Conservation (phyloP, 2,888 invertebrate species). For the Arenicola marina region DNA sequence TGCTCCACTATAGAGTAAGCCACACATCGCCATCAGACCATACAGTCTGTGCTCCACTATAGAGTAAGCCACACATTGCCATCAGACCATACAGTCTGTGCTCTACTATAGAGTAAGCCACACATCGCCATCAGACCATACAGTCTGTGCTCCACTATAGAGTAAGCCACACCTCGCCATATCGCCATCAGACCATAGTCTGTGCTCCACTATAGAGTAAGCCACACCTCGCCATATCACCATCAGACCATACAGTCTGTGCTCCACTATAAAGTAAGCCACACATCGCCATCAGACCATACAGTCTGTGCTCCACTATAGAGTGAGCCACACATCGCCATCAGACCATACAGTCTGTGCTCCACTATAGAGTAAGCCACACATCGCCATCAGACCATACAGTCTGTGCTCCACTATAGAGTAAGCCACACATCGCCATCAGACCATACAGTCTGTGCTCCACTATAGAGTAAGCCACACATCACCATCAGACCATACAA, state of each 20-base stretch:
- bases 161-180: constrained; percentile 21
- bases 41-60: constrained; percentile 23
- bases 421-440: constrained; percentile 23
- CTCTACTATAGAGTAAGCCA: constrained; percentile 25
- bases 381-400: constrained; percentile 22
- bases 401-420: constrained; percentile 23
- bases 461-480: constrained; percentile 25
- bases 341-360: constrained; percentile 24
- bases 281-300: constrained; percentile 20
- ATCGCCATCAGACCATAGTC: constrained; percentile 22
- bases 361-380: constrained; percentile 26
- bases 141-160: constrained; percentile 22
- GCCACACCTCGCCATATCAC: constrained; percentile 12
- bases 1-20: constrained; percentile 27
- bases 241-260: constrained; percentile 22
- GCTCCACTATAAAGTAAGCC: constrained; percentile 27
- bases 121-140: constrained; percentile 23
- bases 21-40: constrained; percentile 19
- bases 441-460: constrained; percentile 24
- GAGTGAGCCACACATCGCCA: constrained; percentile 24
- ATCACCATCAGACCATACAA: constrained; percentile 22
- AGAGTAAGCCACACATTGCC: constrained; percentile 23
- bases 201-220: constrained; percentile 27
- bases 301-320: constrained; percentile 22
- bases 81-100: constrained; percentile 24